Evolutionary conservation across 2,797 vertebrate species (phyloP), one percentile per base, ranked within the genome.

Genomic region (Lepidocolaptes lacrymiger): DNA sequence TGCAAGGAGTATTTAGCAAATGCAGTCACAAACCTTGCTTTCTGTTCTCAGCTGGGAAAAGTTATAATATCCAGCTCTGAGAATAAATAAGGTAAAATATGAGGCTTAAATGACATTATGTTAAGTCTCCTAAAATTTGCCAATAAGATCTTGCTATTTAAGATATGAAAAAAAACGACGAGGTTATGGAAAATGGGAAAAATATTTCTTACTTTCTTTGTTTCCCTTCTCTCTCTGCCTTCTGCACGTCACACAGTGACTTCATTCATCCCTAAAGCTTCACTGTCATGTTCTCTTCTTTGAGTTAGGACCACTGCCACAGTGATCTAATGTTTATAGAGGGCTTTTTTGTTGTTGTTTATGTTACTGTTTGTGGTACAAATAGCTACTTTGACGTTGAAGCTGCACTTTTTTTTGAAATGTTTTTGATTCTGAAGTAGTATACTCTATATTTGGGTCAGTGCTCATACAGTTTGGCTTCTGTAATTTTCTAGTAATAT

Each of bases 351-450:
- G 62, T 80, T 78, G 39, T 58, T 32, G 9, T 89, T 89, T 80
- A 14, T 75, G 12, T 83, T 88, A 36, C 59, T 78, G n/a, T 82
- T 82, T 93, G 39, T 93, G 58, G 62, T 56, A 83, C 44, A 91
- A 92, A 78, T 72, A 86, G 14, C 69, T 82, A 51, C 85, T 93
- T 95, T 90, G 55, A 84, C 63, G 74, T 92, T 87, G 78, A 75
- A 88, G 54, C 36, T 76, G 28, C 61, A 81, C 21, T 87, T 94
- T 41, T 88, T 85, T 88, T 85, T 77, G 78, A 36, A 22, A 49
- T 59, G 10, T 79, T 32, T 94, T 89, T 95, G 48, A 58, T 82
- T 85, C 62, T 67, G 67, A 67, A 58, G n/a, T 92, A 41, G 8
- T 46, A 73, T 62, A 30, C 22, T 94, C 44, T 86, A 30, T 91